phyloP scores from a whole-genome alignment of 2,888 invertebrate genomes.

The Amblyteles armatorius region DNA sequence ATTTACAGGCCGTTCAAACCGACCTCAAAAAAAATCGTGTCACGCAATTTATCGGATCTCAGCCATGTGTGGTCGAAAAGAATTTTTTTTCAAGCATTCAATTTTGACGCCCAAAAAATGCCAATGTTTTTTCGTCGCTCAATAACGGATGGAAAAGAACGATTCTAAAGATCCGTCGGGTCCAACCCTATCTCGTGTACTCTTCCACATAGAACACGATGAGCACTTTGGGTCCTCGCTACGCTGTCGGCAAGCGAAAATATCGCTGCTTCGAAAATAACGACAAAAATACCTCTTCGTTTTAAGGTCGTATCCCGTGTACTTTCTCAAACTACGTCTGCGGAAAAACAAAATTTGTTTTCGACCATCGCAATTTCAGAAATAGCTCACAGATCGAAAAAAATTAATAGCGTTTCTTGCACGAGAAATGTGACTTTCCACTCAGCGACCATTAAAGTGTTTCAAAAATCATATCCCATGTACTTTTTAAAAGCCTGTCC shows the following conservation, averaged over 20 bases:
- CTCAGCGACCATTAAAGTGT: neutral
- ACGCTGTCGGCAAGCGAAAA: neutral
- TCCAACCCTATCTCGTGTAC: neutral
- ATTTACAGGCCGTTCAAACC: neutral
- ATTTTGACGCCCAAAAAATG: neutral
- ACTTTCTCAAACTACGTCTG: neutral
- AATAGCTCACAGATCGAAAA: neutral
- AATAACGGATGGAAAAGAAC: neutral
- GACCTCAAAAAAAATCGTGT: neutral
- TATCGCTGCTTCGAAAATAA: neutral
- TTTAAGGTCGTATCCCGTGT: neutral
- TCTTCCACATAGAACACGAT: neutral
- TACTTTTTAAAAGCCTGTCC: no score
- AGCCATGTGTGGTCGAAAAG: neutral
- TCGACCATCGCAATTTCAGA: neutral
- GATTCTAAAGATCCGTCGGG: neutral
- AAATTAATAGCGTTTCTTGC: neutral
- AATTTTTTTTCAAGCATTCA: neutral
- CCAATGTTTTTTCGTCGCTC: neutral
- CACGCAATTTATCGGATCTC: neutral
- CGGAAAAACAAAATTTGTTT: neutral
- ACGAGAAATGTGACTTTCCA: neutral
- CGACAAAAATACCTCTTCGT: neutral
- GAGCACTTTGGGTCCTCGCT: neutral
- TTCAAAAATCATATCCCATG: no score